A percentile compares a stretch with the other conserved stretches of the same genome.
Evolutionary conservation across 2,113 vertebrate genomes (phyloP).

Genomic region (Cyanocitta stelleri): DNA sequence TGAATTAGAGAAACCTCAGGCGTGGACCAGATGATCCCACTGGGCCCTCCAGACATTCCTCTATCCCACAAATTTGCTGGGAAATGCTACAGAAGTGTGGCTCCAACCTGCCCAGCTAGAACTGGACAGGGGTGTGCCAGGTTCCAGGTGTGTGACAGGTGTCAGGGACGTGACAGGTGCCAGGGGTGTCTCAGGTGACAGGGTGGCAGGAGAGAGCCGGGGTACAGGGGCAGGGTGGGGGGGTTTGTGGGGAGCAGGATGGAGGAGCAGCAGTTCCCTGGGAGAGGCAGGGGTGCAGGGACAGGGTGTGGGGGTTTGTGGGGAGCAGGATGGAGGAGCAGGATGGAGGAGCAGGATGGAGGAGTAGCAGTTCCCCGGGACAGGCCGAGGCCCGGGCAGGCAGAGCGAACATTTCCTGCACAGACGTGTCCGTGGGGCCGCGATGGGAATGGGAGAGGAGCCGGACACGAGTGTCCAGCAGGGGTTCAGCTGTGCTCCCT

Average conservation of each 20-base stretch:
- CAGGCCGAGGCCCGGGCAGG: neutral
- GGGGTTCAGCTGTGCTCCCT: neutral
- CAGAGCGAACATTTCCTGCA: neutral
- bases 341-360: neutral
- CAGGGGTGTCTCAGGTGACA: neutral
- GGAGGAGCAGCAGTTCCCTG: too few species aligned
- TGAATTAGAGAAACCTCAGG: too few species aligned
- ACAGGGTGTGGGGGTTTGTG: too few species aligned
- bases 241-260: neutral
- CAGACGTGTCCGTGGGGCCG: neutral
- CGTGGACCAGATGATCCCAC: accelerated
- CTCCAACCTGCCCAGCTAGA: too few species aligned
- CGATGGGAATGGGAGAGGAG: neutral
- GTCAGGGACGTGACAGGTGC: neutral
- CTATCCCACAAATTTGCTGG: neutral
- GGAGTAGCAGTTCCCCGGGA: neutral
- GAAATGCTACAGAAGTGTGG: neutral
- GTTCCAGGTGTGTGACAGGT: too few species aligned
- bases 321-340: neutral
- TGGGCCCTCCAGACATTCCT: neutral
- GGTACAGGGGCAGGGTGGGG: too few species aligned
- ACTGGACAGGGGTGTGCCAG: accelerated
- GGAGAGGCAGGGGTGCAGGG: too few species aligned
- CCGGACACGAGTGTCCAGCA: too few species aligned
- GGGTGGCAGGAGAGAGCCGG: neutral